Evolutionary conservation across 2,888 invertebrate species (phyloP).

Genomic region (Cataglyphis livida): DNA sequence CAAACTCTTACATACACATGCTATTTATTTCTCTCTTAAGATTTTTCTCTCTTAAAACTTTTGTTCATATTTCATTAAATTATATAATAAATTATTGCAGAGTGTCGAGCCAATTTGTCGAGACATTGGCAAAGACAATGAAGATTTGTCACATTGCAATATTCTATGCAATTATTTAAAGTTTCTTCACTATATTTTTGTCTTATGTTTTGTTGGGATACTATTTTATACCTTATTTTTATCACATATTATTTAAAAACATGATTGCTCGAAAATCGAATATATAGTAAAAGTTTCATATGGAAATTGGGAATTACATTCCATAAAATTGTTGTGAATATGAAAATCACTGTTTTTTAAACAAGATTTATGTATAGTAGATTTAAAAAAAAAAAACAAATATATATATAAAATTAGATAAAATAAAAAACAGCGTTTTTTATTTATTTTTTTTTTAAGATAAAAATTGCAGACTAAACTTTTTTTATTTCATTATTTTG

Average conservation of each 20-base stretch:
- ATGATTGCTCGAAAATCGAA: background rate
- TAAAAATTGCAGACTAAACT: background rate
- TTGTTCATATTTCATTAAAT: background rate
- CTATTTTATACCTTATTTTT: background rate
- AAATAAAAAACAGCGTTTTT: background rate
- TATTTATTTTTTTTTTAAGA: background rate
- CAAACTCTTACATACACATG: background rate
- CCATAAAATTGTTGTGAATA: background rate
- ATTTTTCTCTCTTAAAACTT: background rate
- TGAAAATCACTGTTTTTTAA: background rate
- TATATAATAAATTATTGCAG: background rate
- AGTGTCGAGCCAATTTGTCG: background rate
- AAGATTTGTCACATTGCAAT: background rate
- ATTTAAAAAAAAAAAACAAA: background rate
- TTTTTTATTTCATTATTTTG: background rate
- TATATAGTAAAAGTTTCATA: background rate
- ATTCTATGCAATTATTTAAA: background rate
- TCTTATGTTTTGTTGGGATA: background rate
- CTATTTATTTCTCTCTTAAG: background rate
- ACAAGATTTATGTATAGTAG: background rate
- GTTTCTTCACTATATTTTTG: background rate
- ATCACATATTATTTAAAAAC: background rate
- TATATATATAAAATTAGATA: background rate
- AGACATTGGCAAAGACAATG: background rate
- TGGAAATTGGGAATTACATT: background rate